Base-by-base conservation (phyloP, 2,113 vertebrate genomes). In the Gnathonemus echidnorhynchus region DNA sequence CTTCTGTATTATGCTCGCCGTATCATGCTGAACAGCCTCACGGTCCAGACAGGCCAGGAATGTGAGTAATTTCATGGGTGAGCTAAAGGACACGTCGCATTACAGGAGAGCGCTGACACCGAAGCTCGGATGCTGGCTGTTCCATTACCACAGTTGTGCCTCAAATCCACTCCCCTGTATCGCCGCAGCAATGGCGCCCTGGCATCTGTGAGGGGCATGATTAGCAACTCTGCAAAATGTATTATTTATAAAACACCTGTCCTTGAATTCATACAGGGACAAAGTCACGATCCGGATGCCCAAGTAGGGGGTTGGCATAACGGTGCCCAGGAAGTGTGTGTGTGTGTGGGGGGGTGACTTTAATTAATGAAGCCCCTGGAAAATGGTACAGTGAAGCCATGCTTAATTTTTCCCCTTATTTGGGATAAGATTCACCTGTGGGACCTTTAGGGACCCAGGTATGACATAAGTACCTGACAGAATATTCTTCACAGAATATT, bases 191-290 rank as follows among this genome's bases (percentile, higher is more conserved):
- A 48, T 39, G 24, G 45, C 3, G 24, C 45, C 83, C 39, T 48
- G 45, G 83, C 45, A 85, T 85, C 83, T 85, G 83, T 24, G 39
- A 85, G 39, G 39, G 83, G 45, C 45, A 85, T 85, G 35, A 85
- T 85, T 85, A 85, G 83, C 45, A 11, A 48, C 83, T 46, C 45
- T 48, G 45, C 19, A n/a, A 85, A 85, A 85, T 48, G 45, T 85
- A 85, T 85, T 85, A 85, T 85, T 85, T 85, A 85, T 85, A 49
- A 85, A 85, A 85, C 45, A 85, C 83, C 83, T 85, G 83, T 85
- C 83, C 83, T 85, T 85, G 83, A 85, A n/a, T 46, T 24, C 83
- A 24, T 46, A 85, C 39, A 45, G 45, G 45, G 45, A 85, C 83
- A 85, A 85, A 48, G 83, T n/a, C 45, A 48, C 17, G 83, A 85